Evolutionary conservation across 2,113 vertebrate genomes (phyloP).

Genomic region (Crotalus viridis): DNA sequence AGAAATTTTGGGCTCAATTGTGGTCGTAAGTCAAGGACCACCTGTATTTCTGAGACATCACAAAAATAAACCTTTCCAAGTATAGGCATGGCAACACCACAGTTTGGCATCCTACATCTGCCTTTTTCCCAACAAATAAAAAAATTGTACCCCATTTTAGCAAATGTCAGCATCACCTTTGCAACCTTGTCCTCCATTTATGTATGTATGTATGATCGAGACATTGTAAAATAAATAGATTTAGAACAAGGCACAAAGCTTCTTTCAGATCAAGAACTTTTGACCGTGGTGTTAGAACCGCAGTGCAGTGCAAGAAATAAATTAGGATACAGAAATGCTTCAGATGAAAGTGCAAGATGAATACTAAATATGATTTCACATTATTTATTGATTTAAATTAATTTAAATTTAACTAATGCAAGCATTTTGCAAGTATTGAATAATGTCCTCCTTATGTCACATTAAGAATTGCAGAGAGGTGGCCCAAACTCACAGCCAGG

Average conservation of each 20-base stretch:
- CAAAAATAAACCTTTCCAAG: neutral
- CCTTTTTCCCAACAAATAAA: constrained; percentile 26
- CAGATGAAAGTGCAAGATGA: neutral
- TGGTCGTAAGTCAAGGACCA: too few species aligned
- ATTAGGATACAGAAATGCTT: neutral
- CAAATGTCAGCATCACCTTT: neutral
- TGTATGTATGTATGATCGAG: too few species aligned
- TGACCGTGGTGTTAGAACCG: neutral
- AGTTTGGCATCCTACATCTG: constrained; percentile 33
- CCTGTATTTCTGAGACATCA: neutral
- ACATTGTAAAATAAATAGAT: neutral
- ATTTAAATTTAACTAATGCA: neutral
- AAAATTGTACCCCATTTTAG: neutral
- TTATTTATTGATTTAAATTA: neutral
- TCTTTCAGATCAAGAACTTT: neutral
- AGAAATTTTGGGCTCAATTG: too few species aligned
- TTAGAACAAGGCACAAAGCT: too few species aligned
- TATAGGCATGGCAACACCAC: neutral
- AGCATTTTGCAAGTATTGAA: neutral
- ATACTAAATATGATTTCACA: neutral
- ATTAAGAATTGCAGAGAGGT: neutral
- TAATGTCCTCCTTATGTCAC: neutral
- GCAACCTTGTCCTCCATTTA: neutral
- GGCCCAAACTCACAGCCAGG: neutral
- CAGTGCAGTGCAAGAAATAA: neutral